Conservation (phyloP, 1,140 invertebrate genomes). For the Lithobius niger region DNA sequence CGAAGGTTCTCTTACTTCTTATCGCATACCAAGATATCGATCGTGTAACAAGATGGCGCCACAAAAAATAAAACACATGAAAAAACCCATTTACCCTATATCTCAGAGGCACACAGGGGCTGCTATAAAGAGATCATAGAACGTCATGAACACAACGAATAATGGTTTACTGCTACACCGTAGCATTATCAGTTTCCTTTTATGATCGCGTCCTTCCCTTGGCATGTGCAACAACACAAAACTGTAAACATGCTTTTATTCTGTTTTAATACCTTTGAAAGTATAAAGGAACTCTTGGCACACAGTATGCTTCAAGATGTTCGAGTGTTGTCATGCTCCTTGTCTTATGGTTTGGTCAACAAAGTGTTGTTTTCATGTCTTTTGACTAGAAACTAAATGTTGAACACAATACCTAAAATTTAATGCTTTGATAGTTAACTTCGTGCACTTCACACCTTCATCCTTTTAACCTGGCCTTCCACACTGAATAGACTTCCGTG, state of each 20-base stretch:
- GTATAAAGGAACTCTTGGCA: neutral
- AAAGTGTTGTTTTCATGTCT: neutral
- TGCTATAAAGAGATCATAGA: neutral
- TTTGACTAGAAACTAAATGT: neutral
- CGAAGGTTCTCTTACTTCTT: neutral
- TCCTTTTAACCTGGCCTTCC: neutral
- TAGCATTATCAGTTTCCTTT: neutral
- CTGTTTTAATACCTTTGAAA: neutral
- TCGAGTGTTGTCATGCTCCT: neutral
- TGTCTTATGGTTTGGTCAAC: neutral
- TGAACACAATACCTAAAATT: neutral
- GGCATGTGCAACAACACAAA: neutral
- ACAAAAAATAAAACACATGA: neutral
- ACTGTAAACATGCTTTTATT: neutral
- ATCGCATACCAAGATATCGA: neutral
- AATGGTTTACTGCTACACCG: neutral
- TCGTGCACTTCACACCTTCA: neutral
- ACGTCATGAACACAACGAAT: neutral
- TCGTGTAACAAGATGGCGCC: neutral
- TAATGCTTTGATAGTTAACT: neutral
- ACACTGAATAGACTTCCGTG: neutral
- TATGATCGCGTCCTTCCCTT: neutral
- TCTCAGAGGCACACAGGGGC: neutral
- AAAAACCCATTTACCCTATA: neutral
- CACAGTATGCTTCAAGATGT: neutral